A percentile compares a stretch with the other conserved stretches of the same genome.
phyloP scores from a whole-genome alignment of 2,888 invertebrate species.

The Griposia aprilina region DNA sequence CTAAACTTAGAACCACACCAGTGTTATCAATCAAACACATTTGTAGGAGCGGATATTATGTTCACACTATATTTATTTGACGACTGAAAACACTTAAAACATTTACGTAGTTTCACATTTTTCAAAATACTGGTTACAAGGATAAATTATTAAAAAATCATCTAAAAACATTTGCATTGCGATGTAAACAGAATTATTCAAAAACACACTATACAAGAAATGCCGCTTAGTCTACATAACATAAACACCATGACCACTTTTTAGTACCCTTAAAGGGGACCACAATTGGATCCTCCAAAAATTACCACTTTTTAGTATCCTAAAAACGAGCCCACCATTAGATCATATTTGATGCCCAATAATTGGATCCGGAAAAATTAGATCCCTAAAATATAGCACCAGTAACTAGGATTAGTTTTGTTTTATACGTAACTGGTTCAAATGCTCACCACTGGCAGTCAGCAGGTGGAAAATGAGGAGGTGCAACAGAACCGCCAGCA shows the following conservation, averaged over 20 bases:
- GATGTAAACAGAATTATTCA: background rate
- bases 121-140: too few relatives aligned
- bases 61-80: slow-evolving; percentile 25
- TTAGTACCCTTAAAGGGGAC: background rate
- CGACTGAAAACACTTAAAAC: background rate
- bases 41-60: slow-evolving; percentile 4
- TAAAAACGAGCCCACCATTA: background rate
- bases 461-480: slow-evolving; percentile 63
- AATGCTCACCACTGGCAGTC: slow-evolving; percentile 65
- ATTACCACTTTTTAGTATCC: background rate
- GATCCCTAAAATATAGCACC: background rate
- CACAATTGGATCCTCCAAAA: background rate
- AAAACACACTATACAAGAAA: background rate
- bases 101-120: background rate
- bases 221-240: background rate
- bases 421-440: slow-evolving; percentile 30
- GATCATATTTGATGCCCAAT: background rate
- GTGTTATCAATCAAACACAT: slow-evolving; percentile 3
- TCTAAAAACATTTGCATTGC: background rate
- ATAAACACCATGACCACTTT: background rate
- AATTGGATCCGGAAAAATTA: background rate
- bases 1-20: background rate
- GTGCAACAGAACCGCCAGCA: slow-evolving; percentile 66
- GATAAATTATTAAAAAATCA: background rate
- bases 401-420: background rate